Base-by-base conservation (phyloP, 2,888 invertebrate species). In the Euphydryas editha region DNA sequence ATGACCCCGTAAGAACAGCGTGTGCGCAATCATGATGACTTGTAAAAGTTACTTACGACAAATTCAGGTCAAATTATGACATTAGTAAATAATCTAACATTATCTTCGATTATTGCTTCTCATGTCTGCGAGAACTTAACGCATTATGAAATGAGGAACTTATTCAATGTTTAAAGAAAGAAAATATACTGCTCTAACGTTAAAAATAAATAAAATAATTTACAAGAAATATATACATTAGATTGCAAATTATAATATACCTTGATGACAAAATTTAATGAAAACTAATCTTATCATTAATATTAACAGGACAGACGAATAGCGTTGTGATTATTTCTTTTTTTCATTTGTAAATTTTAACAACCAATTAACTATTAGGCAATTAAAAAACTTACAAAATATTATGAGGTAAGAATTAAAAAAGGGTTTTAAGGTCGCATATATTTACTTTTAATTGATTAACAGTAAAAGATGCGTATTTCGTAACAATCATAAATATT, bases 21-120 rank as follows among this genome's bases (percentile, higher is more conserved):
- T 39, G 30, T 65, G 70, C 67, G 64, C 59, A 69, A 67, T 71
- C 69, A 69, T 54, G 30, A 61, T 71, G 67, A 71, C 71, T 65
- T 11, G 61, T 42, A 44, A 56, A 59, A 65, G 46, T 67, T 42
- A 36, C 65, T 65, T 60, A 36, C 30, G 47, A 62, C 37, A 13
- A 51, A 71, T 67, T 21, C 62, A 61, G 71, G 71, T 69, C 71
- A 71, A 49, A 65, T 68, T 46, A 68, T 55, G 49, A 55, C 62
- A 65, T 71, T 69, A 65, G 62, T 62, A 47, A 60, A 30, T 30
- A 51, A 24, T 18, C 18, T 51, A n/a, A 51, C 51, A 51, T 44
- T 57, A 59, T 60, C 20, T 39, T 57, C 59, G 24, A 65, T 62
- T 46, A 70, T 68, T 65, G 44, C 68, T 67, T 67, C 44, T 58